These are phyloP conservation scores for Mantis religiosa DNA, from an alignment of 2,888 invertebrate genomes.

Conservation along the genomic window DNA sequence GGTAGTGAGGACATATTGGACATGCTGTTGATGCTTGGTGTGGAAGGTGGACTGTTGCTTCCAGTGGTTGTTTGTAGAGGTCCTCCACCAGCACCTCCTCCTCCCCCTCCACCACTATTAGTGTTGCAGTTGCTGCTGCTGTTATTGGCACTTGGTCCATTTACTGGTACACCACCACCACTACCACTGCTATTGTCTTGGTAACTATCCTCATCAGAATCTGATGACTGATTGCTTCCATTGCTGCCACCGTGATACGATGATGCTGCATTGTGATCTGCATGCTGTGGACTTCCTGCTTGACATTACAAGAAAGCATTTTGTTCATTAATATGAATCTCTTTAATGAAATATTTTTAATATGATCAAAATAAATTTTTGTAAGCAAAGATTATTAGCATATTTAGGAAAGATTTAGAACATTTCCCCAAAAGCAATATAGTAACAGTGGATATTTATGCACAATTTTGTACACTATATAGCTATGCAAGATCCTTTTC, in stretches of 20 bases:
- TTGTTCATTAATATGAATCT: too few species aligned
- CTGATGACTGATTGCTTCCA: slow-evolving; percentile 72
- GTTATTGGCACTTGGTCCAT: slow-evolving; percentile 33
- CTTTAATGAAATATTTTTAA: too few species aligned
- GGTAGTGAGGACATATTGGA: slow-evolving; percentile 43
- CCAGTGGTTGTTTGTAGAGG: slow-evolving; percentile 33
- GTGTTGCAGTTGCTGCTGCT: slow-evolving; percentile 55
- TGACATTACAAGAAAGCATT: not conserved
- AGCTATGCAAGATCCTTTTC: too few species aligned
- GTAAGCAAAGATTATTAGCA: too few species aligned
- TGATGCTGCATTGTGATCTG: slow-evolving; percentile 35
- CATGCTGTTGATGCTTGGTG: slow-evolving; percentile 47
- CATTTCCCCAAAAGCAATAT: too few species aligned
- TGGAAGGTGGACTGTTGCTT: slow-evolving; percentile 35
- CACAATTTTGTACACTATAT: too few species aligned
- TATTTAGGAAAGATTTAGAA: too few species aligned
- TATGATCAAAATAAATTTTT: too few species aligned
- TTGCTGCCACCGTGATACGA: slow-evolving; percentile 53
- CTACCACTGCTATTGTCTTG: slow-evolving; percentile 36
- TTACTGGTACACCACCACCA: slow-evolving; percentile 36
- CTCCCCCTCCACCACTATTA: slow-evolving; percentile 35
- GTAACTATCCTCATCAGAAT: slow-evolving; percentile 74
- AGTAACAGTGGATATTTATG: too few species aligned
- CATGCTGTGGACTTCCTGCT: slow-evolving; percentile 33
- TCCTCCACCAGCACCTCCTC: slow-evolving; percentile 37